Percentiles rank a stretch among this genome's conserved stretches.
Evolutionary conservation across 2,113 vertebrate genomes (phyloP).

Genomic region (Cygnus atratus): DNA sequence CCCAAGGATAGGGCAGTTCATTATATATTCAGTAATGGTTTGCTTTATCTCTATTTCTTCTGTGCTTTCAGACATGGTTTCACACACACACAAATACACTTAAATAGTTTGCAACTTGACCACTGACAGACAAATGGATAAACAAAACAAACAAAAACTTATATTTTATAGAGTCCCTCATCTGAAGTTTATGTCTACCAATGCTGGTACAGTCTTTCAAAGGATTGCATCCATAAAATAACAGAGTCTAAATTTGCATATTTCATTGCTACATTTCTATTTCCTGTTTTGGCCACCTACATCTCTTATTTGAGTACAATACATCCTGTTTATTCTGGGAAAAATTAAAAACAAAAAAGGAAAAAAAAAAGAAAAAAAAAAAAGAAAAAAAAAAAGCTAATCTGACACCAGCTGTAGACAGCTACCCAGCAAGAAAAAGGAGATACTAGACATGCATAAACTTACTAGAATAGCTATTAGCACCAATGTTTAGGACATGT

Average conservation of each 20-base stretch:
- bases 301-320: neutral
- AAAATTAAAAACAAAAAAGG: too few relatives aligned
- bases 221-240: neutral
- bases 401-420: neutral
- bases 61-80: neutral
- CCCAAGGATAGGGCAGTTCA: neutral
- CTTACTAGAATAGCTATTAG: neutral
- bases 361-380: neutral
- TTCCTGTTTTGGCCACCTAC: neutral
- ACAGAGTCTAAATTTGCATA: neutral
- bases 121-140: neutral
- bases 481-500: neutral
- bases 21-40: neutral
- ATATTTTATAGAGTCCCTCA: fast-evolving
- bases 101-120: neutral
- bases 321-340: neutral
- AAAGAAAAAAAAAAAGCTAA: neutral
- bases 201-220: neutral
- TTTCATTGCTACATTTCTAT: neutral
- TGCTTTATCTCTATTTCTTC: neutral
- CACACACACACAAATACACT: neutral
- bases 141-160: neutral
- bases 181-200: neutral
- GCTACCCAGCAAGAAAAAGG: fast-evolving
- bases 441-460: neutral